These are phyloP conservation scores for Sarcophaga carnaria DNA, from an alignment of 2,888 invertebrate genomes.

Conservation along the genomic window DNA sequence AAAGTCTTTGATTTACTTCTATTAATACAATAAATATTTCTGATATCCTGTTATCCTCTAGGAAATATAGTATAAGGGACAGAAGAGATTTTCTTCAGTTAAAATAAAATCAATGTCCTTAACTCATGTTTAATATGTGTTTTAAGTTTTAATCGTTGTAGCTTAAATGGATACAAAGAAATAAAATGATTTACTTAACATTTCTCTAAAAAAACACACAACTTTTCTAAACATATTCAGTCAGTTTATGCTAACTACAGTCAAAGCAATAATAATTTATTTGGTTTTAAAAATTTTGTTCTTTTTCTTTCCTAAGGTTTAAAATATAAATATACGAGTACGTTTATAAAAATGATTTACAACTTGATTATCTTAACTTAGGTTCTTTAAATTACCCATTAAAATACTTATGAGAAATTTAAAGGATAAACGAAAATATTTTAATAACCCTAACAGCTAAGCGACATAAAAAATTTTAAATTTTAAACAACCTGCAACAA, in stretches of 20 bases:
- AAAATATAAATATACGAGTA: not conserved
- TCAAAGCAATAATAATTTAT: not conserved
- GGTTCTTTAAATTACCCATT: not conserved
- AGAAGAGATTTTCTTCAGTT: too few species aligned
- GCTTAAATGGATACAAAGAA: too few species aligned
- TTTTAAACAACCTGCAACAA: conserved; percentile 50
- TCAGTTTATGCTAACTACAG: conserved; percentile 12
- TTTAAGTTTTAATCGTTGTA: too few species aligned
- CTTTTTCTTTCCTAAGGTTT: not conserved
- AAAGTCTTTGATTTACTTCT: conserved; percentile 7
- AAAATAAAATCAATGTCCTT: too few species aligned
- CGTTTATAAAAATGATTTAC: conserved; percentile 14
- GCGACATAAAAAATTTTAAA: conserved; percentile 40
- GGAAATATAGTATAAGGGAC: too few species aligned
- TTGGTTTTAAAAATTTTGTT: not conserved
- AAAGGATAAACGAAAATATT: not conserved
- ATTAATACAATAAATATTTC: too few species aligned
- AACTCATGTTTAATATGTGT: too few species aligned
- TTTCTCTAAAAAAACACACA: not conserved
- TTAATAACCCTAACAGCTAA: conserved; percentile 41
- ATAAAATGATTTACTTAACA: too few species aligned
- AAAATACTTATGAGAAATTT: not conserved
- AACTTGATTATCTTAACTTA: not conserved
- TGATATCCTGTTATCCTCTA: too few species aligned
- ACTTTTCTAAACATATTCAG: conserved; percentile 1